Evolutionary conservation across 92 coral and sea anemone species (phyloP).

Genomic region (Palythoa caribaeorum): DNA sequence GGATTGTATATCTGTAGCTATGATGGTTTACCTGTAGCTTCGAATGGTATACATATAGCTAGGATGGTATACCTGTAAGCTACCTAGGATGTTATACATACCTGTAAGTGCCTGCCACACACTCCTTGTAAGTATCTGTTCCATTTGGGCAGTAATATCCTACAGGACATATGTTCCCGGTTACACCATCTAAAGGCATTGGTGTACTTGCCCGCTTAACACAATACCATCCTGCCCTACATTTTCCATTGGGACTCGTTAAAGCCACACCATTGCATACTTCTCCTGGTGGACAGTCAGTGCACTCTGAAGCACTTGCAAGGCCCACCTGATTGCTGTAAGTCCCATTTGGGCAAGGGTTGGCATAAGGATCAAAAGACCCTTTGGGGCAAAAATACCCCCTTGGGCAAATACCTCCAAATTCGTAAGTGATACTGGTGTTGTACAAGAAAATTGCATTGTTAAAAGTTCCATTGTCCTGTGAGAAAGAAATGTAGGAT

Average conservation of each 20-base stretch:
- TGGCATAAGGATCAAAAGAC: constrained; percentile 68
- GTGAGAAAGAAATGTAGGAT: background rate
- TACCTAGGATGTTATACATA: constrained; percentile 37
- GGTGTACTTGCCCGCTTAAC: constrained; percentile 67
- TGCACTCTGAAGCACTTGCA: constrained; percentile 64
- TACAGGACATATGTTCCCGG: constrained; percentile 88
- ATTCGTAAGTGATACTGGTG: constrained; percentile 59
- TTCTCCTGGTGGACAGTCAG: constrained; percentile 83
- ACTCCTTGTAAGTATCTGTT: constrained; percentile 52
- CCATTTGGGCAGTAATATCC: constrained; percentile 92
- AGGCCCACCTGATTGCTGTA: constrained; percentile 82
- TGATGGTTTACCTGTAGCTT: no score
- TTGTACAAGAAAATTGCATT: constrained; percentile 59
- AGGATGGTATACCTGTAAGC: constrained; percentile 73
- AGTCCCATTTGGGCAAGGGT: constrained; percentile 93
- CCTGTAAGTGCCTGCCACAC: constrained; percentile 87
- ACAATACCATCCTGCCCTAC: constrained; percentile 93
- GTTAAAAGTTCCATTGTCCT: constrained; percentile 83
- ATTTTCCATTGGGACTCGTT: constrained; percentile 82
- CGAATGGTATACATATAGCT: no score
- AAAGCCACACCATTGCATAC: constrained; percentile 92
- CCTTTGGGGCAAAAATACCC: constrained; percentile 89
- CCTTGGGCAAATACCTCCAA: constrained; percentile 93
- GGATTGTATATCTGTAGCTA: no score
- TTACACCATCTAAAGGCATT: constrained; percentile 86